Evolutionary conservation across 2,888 invertebrate genomes (phyloP).

Genomic region (Mythimna albipuncta): DNA sequence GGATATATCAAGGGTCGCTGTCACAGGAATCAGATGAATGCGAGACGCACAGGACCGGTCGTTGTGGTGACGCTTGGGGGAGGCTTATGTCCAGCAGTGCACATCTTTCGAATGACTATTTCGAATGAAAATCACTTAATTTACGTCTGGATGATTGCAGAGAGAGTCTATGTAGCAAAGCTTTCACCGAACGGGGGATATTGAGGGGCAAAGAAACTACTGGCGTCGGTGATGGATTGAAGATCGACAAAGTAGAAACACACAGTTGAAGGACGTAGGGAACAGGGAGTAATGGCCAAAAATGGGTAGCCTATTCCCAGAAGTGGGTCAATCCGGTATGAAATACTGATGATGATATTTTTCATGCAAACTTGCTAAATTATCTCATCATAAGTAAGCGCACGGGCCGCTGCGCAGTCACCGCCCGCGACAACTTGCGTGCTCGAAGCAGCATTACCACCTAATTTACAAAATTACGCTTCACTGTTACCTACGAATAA

Average conservation of each 20-base stretch:
- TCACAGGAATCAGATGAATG: no score
- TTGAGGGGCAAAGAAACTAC: no score
- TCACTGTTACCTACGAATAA: slow-evolving; percentile 50
- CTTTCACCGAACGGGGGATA: no score
- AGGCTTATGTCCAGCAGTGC: no score
- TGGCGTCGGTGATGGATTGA: neutral
- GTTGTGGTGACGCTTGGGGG: no score
- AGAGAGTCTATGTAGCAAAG: no score
- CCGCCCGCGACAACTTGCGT: slow-evolving; percentile 31
- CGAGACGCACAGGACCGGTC: no score
- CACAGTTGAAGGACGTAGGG: neutral
- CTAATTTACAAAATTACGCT: slow-evolving; percentile 59
- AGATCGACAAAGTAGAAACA: neutral
- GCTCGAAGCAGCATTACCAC: slow-evolving; percentile 37
- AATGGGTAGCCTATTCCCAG: neutral
- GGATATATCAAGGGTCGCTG: no score
- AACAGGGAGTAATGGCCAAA: neutral
- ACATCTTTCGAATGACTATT: no score
- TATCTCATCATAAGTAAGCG: slow-evolving; percentile 2
- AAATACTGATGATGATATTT: neutral
- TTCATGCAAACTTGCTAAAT: neutral
- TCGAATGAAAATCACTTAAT: no score
- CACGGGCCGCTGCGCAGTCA: slow-evolving; percentile 19
- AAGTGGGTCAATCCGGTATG: neutral
- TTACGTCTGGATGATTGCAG: no score